These are phyloP conservation scores for Zonotrichia albicollis DNA, from an alignment of 2,797 vertebrate species.

Conservation along the genomic window DNA sequence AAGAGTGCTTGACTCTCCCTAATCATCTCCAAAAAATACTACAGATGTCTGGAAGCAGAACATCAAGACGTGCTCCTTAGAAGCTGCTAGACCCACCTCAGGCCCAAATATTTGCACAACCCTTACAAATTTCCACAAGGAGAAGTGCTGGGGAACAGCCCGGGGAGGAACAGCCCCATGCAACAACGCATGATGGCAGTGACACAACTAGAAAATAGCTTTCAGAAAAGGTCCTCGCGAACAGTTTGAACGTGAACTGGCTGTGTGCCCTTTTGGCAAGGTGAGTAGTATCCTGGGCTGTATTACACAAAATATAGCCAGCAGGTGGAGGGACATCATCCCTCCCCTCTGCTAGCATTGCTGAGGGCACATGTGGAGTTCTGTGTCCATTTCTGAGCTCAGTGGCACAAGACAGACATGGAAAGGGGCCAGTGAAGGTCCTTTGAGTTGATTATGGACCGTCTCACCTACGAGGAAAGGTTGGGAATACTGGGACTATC, in stretches of 20 bases:
- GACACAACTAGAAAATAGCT: neutral
- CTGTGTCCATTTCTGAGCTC: neutral
- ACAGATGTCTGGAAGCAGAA: too few relatives aligned
- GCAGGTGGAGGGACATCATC: neutral
- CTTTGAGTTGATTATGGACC: neutral
- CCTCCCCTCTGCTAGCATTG: neutral
- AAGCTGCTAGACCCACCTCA: neutral
- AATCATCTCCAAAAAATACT: neutral
- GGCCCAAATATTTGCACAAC: neutral
- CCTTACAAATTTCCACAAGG: neutral
- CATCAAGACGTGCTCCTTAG: neutral
- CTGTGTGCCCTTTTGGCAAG: neutral
- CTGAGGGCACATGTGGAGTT: neutral
- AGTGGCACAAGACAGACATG: neutral
- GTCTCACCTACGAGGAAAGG: neutral
- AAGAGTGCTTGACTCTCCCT: neutral
- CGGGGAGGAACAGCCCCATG: neutral
- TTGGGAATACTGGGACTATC: neutral
- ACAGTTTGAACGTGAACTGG: neutral
- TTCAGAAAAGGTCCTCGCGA: neutral
- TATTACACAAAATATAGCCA: neutral
- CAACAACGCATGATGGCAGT: neutral
- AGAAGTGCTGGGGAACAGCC: neutral
- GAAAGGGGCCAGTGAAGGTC: neutral
- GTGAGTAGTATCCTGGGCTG: neutral